phyloP scores from a whole-genome alignment of 2,888 invertebrate species.

The Nomada lathburiana region DNA sequence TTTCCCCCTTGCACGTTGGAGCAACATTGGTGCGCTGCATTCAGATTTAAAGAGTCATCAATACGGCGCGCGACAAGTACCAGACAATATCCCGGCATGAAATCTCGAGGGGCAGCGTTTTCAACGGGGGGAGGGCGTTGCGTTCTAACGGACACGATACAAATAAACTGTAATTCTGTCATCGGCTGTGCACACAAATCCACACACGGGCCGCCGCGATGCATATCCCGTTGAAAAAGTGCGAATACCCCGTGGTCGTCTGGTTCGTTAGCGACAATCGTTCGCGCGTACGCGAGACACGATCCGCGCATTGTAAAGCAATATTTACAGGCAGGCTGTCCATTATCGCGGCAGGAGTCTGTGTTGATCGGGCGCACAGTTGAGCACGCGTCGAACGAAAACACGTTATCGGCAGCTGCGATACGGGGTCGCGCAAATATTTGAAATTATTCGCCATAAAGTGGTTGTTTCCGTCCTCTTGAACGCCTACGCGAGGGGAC shows the following conservation, averaged over 20 bases:
- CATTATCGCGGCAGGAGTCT: slow-evolving; percentile 13
- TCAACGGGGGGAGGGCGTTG: not conserved
- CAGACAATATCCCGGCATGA: not conserved
- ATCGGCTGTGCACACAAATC: slow-evolving; percentile 7
- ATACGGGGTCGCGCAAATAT: slow-evolving; percentile 31
- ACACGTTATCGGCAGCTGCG: slow-evolving; percentile 4
- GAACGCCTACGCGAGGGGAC: not conserved
- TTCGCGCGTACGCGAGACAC: not conserved
- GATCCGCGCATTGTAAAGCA: slow-evolving; percentile 16
- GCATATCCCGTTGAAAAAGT: slow-evolving; percentile 15
- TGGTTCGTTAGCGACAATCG: slow-evolving; percentile 7
- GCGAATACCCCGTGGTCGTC: not conserved
- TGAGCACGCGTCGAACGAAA: not conserved
- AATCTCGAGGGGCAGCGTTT: not conserved
- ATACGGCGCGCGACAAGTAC: not conserved
- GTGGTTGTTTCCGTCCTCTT: not conserved
- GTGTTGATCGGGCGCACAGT: slow-evolving; percentile 1
- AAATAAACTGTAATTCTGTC: slow-evolving; percentile 24
- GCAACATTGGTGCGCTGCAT: not conserved
- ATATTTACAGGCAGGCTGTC: slow-evolving; percentile 17
- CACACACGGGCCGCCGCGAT: not conserved
- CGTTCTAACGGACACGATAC: not conserved
- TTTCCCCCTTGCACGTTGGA: not conserved
- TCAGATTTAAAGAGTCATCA: not conserved
- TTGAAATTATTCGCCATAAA: slow-evolving; percentile 40